A percentile compares a stretch with the other conserved stretches of the same genome.
These are phyloP conservation scores for Drosophila imparisetae DNA, from an alignment of 2,888 invertebrate species.

Conservation along the genomic window DNA sequence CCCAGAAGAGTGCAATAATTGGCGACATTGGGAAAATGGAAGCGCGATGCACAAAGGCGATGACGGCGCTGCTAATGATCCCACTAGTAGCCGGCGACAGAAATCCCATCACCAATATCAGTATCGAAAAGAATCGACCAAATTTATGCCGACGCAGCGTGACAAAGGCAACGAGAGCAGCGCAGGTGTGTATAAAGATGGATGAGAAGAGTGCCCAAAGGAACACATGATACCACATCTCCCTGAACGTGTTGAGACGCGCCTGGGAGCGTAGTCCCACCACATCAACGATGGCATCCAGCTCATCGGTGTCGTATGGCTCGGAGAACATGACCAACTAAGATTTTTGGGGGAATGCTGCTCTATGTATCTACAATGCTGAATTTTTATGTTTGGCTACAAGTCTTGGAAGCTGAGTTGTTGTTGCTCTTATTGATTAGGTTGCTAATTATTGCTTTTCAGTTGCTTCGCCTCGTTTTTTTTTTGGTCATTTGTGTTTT, in stretches of 20 bases:
- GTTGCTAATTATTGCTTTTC: constrained; percentile 74
- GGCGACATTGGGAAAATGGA: constrained; percentile 95
- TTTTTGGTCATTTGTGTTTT: constrained; percentile 42
- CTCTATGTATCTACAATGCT: constrained; percentile 1
- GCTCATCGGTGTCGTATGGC: constrained; percentile 85
- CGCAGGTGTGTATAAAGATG: constrained; percentile 95
- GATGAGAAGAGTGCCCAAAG: constrained; percentile 98
- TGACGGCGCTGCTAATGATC: constrained; percentile 94
- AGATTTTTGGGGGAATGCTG: background rate
- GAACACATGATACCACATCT: constrained; percentile 99
- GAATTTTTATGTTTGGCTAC: constrained; percentile 25
- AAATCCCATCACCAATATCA: constrained; percentile 95
- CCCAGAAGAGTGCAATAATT: constrained; percentile 96
- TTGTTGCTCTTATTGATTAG: constrained; percentile 29
- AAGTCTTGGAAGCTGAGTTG: constrained; percentile 23
- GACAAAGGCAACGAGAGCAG: constrained; percentile 95
- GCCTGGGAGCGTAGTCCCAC: constrained; percentile 88
- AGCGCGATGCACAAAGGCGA: constrained; percentile 96
- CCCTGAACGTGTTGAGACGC: constrained; percentile 90
- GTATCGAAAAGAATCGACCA: constrained; percentile 96
- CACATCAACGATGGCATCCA: constrained; percentile 89
- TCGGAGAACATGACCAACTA: constrained; percentile 80
- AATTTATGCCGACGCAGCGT: constrained; percentile 96
- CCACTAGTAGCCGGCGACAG: constrained; percentile 95
- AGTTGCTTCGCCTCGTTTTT: constrained; percentile 33